Evolutionary conservation across 2,888 invertebrate species (phyloP), one percentile per base, ranked within the genome.

Genomic region (Silvanus unidentatus): DNA sequence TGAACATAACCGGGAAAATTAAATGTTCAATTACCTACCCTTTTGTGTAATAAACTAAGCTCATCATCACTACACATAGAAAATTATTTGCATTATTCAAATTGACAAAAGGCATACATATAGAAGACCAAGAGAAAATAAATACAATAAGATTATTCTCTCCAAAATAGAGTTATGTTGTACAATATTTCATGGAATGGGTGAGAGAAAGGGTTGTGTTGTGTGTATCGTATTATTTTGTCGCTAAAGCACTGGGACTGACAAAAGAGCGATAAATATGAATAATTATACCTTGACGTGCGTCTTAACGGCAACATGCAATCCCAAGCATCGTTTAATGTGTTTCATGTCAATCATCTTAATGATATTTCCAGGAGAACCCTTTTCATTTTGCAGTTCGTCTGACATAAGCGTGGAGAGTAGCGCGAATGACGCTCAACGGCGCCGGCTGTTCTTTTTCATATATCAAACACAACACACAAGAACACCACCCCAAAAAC

Each of bases 281-380:
- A 67, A 67, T 68, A 67, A 69, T 68, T 68, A 68, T 62, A 57
- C 58, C 58, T 57, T 62, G 63, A 65, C 62, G 59, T 64, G 62
- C 51, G 59, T 54, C 59, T 61, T 50, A 54, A 58, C 62, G 58
- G 64, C 55, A 61, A 64, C 66, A 66, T 63, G 65, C 65, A 66
- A 68, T 66, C 62, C 63, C 62, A 64, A 64, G 68, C 65, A 68
- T 66, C 67, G 66, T 68, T 68, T 69, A 69, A 69, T 69, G 67
- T 68, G 69, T 68, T 68, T 61, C 64, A 53, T 67, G 70, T 69
- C 69, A 70, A 66, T 70, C 69, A 70, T 68, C 66, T 62, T 69
- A 69, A 70, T 68, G 70, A 68, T 68, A 66, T 65, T 68, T 68
- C 63, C 59, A 40, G 49, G n/a, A 56, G 62, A 64, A 64, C 65